These are phyloP conservation scores for Pedicia rivosa DNA, from an alignment of 2,888 invertebrate genomes.

Conservation along the genomic window DNA sequence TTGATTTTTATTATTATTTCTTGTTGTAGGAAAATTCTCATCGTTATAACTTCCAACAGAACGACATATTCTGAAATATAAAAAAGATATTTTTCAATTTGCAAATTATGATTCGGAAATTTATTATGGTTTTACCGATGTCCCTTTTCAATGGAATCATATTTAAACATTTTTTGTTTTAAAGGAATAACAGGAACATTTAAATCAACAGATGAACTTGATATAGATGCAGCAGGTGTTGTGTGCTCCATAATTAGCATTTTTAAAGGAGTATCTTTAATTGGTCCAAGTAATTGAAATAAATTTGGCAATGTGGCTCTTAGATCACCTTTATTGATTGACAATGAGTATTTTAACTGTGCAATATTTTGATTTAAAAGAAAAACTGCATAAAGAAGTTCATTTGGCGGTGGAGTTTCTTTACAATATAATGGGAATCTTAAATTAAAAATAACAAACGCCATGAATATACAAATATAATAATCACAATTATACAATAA, in stretches of 20 bases:
- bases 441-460: constrained; percentile 17
- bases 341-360: constrained; percentile 43
- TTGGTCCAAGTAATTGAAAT: constrained; percentile 18
- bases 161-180: neutral
- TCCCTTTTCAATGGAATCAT: neutral
- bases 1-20: constrained; percentile 8
- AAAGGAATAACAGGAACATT: constrained; percentile 18
- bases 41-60: constrained; percentile 28
- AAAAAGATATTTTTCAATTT: no score
- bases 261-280: constrained; percentile 1
- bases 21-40: constrained; percentile 16
- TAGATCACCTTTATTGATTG: constrained; percentile 17
- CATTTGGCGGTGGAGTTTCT: constrained; percentile 24
- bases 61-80: constrained; percentile 14
- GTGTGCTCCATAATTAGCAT: neutral
- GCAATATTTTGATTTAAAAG: constrained; percentile 89
- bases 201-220: constrained; percentile 25
- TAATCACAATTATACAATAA: constrained; percentile 11
- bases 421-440: constrained; percentile 67
- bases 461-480: constrained; percentile 7
- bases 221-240: constrained; percentile 15
- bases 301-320: constrained; percentile 25
- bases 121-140: constrained; percentile 5
- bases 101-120: no score
- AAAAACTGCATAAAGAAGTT: constrained; percentile 73